Conservation (phyloP, 2,797 vertebrate species). For the Lithobates sylvaticus region DNA sequence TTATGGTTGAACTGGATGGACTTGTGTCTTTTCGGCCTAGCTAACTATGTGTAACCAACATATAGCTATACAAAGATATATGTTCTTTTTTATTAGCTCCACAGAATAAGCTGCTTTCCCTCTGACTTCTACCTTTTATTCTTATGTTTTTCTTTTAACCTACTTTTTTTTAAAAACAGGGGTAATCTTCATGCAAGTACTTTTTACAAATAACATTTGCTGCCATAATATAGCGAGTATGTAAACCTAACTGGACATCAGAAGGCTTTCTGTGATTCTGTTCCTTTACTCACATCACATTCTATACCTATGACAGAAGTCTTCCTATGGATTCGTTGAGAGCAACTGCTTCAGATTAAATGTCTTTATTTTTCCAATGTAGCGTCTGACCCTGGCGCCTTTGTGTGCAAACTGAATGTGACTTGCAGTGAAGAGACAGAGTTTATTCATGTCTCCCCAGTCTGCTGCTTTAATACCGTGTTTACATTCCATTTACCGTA, state of each 20-base stretch:
- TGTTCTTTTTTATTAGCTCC: no score
- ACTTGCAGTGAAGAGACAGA: conserved; percentile 16
- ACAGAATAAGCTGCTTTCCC: no score
- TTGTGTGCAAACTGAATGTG: conserved; percentile 36
- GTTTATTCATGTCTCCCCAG: not conserved
- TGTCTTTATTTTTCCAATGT: conserved; percentile 45
- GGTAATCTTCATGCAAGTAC: no score
- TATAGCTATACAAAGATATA: no score
- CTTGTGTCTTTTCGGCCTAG: no score
- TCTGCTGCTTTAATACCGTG: conserved; percentile 19
- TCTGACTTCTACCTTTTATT: no score
- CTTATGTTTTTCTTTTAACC: no score
- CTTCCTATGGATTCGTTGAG: conserved; percentile 39
- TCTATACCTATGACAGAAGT: conserved; percentile 45
- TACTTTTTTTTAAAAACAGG: no score
- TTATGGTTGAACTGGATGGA: no score
- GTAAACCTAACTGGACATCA: not conserved
- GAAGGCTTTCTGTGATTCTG: conserved; percentile 5
- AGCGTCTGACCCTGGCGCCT: conserved; percentile 40
- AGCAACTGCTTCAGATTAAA: conserved; percentile 52
- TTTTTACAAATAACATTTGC: not conserved
- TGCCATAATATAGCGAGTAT: not conserved
- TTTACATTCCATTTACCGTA: conserved; percentile 41
- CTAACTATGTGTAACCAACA: no score
- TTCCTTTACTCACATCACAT: conserved; percentile 11